Base-by-base conservation (phyloP, 2,888 invertebrate genomes). In the Nebria brevicollis region DNA sequence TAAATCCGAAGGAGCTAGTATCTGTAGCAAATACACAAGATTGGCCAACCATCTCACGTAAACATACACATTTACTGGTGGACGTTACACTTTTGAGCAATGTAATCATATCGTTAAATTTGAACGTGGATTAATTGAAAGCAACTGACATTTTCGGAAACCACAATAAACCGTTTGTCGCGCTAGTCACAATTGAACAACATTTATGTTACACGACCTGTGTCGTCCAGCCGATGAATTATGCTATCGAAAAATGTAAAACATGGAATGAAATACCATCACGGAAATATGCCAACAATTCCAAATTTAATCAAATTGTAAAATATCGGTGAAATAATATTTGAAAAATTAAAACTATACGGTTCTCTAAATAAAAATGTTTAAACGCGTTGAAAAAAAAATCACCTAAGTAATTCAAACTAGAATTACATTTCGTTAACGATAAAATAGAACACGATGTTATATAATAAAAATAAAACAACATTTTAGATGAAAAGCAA, bases 61-160 rank as follows among this genome's bases (percentile, higher is more conserved):
- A 7, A 54, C 54, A 54, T 7, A 54, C 54, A 54, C 54, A 54
- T 54, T 54, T 54, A 13, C 11, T 13, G 8, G 13, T 13, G 13
- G 13, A 54, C 8, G 54, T 54, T 54, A 11, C 8, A 8, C 54
- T 54, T 54, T 54, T 54, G 54, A 7, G 2, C 54, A 11, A 13
- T 54, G 8, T 54, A 8, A 54, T 11, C 54, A 8, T 54, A 54
- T 2, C 54, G 13, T 54, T 54, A 54, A 54, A 54, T 54, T 54
- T 54, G 54, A 54, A 54, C 54, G 54, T 54, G 54, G 54, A 54
- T 54, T 54, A 54, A 54, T 54, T 54, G 54, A 54, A 54, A 54
- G 54, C 54, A 8, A 54, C 54, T 54, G 54, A 54, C 13, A 54
- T 54, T 54, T 54, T 54, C 54, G 2, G 7, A 54, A 54, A 54